phyloP scores from a whole-genome alignment of 2,888 invertebrate genomes.

The Chrysodeixis includens region DNA sequence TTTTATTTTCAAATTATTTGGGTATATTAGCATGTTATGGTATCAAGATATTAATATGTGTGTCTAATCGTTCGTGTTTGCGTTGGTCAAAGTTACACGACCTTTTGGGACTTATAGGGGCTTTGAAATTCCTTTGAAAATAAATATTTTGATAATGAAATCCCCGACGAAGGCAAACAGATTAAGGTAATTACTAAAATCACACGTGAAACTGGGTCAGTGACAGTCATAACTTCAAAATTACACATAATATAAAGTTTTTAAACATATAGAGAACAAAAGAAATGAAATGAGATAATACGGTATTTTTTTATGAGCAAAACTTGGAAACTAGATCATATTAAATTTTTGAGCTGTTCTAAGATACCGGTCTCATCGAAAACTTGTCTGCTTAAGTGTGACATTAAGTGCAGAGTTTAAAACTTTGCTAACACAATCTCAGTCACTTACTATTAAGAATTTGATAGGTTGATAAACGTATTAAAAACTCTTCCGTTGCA shows the following conservation, averaged over 20 bases:
- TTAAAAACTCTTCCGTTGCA: not conserved
- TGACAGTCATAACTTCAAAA: too few species aligned
- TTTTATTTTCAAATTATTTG: slow-evolving; percentile 12
- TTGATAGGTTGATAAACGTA: slow-evolving; percentile 9
- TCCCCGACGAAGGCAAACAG: not conserved
- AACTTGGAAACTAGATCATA: slow-evolving; percentile 52
- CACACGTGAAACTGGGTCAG: not conserved
- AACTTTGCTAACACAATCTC: slow-evolving; percentile 13
- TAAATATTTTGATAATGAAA: not conserved
- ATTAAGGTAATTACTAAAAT: slow-evolving; percentile 3
- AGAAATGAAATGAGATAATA: too few species aligned
- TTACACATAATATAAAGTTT: too few species aligned
- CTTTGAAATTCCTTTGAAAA: slow-evolving; percentile 1
- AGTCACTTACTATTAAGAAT: slow-evolving; percentile 9
- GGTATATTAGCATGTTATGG: slow-evolving; percentile 1
- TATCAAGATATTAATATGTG: slow-evolving; percentile 2
- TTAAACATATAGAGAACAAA: too few species aligned
- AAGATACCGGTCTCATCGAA: slow-evolving; percentile 39
- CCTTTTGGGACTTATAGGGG: not conserved
- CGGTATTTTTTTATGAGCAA: too few species aligned
- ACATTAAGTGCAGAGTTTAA: slow-evolving; percentile 41
- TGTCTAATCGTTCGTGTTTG: slow-evolving; percentile 1
- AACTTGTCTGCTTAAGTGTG: slow-evolving; percentile 43
- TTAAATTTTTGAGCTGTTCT: slow-evolving; percentile 53
- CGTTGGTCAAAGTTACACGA: not conserved